phyloP scores from a whole-genome alignment of 2,797 vertebrate species.

The Natrix natrix region DNA sequence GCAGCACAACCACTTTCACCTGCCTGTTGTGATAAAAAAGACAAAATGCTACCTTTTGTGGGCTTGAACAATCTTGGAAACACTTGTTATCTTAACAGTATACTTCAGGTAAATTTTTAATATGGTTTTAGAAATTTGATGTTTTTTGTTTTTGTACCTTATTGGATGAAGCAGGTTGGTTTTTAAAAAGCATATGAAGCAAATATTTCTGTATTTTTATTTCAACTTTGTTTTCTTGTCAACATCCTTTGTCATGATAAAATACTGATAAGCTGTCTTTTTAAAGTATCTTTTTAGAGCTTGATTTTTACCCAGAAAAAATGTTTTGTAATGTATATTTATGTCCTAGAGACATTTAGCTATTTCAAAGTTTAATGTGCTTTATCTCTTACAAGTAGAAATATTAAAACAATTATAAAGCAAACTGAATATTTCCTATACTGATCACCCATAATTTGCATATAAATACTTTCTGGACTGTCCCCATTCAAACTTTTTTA shows the following conservation, averaged over 20 bases:
- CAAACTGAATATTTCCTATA: background rate
- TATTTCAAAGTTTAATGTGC: background rate
- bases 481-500: background rate
- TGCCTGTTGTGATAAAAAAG: conserved; percentile 80
- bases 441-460: background rate
- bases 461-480: background rate
- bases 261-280: background rate
- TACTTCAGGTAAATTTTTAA: conserved; percentile 83
- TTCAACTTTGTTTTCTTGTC: background rate
- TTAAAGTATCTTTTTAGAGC: background rate
- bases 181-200: background rate
- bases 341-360: background rate
- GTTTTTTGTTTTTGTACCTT: background rate
- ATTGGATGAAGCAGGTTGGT: background rate
- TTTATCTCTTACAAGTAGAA: background rate
- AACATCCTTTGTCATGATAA: background rate
- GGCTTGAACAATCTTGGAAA: conserved; percentile 96
- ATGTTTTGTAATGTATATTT: background rate
- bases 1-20: conserved; percentile 76
- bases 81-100: conserved; percentile 97
- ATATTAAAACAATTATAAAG: background rate
- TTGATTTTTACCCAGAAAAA: background rate
- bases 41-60: conserved; percentile 88
- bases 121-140: background rate
- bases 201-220: background rate